These are phyloP conservation scores for Pollenia labialis DNA, from an alignment of 2,888 invertebrate species.

Conservation along the genomic window DNA sequence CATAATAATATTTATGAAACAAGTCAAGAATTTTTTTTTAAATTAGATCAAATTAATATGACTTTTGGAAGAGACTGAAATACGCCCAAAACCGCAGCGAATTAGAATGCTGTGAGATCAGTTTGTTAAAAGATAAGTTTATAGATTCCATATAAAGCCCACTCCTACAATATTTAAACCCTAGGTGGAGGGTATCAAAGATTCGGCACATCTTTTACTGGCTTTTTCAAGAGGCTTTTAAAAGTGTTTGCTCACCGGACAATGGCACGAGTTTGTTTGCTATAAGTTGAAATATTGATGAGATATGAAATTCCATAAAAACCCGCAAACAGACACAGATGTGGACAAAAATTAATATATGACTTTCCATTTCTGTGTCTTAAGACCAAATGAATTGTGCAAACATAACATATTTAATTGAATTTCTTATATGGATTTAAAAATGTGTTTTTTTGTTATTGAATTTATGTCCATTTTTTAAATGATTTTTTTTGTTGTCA, in stretches of 20 bases:
- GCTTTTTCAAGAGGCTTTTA: no score
- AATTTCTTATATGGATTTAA: constrained; percentile 21
- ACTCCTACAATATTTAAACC: no score
- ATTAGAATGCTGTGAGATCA: no score
- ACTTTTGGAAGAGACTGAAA: no score
- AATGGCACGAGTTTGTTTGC: constrained; percentile 49
- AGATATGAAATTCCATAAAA: constrained; percentile 40
- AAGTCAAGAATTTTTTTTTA: no score
- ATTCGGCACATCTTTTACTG: no score
- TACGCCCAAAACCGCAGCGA: no score
- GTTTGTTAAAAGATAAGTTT: no score
- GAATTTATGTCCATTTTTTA: background rate
- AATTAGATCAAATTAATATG: no score
- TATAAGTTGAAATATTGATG: constrained; percentile 48
- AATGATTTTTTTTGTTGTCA: constrained; percentile 20
- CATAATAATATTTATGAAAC: no score
- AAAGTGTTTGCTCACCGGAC: background rate
- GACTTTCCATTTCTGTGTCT: constrained; percentile 44
- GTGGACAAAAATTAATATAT: constrained; percentile 7
- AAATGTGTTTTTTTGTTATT: background rate
- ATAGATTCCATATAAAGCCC: no score
- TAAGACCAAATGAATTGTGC: background rate
- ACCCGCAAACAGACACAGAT: background rate
- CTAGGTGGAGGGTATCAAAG: no score
- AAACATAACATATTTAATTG: constrained; percentile 46